Percentiles rank a stretch among this genome's conserved stretches.
Conservation (phyloP, 2,113 vertebrate genomes). For the Pseudorasbora parva region DNA sequence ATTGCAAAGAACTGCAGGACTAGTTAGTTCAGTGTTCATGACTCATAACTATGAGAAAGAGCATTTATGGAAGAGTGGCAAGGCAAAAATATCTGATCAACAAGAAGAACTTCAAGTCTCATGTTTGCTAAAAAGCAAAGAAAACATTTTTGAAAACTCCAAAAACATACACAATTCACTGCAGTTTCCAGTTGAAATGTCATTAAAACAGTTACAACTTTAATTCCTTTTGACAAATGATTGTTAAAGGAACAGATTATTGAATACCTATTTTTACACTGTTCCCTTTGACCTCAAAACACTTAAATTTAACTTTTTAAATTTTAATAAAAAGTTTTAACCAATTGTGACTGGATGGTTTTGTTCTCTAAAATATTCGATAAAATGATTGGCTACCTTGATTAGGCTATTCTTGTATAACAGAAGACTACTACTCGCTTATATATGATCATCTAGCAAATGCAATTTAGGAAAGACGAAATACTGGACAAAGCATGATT, state of each 20-base stretch:
- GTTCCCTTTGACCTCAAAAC: not conserved
- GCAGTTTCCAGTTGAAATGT: not conserved
- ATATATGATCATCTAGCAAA: too few species aligned
- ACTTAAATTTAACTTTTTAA: too few species aligned
- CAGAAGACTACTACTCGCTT: too few species aligned
- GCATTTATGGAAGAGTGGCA: not conserved
- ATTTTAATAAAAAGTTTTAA: too few species aligned
- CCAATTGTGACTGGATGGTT: too few species aligned
- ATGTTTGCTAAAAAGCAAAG: not conserved
- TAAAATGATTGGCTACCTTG: too few species aligned
- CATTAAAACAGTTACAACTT: not conserved
- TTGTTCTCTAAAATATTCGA: too few species aligned
- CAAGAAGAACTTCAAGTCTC: too few species aligned
- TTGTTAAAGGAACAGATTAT: not conserved
- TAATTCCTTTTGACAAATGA: not conserved
- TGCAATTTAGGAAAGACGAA: too few species aligned
- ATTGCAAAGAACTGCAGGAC: not conserved
- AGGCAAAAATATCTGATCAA: not conserved
- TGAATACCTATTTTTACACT: not conserved
- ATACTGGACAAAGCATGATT: too few species aligned
- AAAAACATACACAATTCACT: too few species aligned
- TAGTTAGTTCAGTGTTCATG: not conserved
- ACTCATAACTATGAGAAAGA: not conserved
- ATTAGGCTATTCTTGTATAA: too few species aligned
- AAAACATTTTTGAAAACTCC: not conserved